These are phyloP conservation scores for Todiramphus chloris DNA, from an alignment of 2,113 vertebrate genomes.

Conservation along the genomic window DNA sequence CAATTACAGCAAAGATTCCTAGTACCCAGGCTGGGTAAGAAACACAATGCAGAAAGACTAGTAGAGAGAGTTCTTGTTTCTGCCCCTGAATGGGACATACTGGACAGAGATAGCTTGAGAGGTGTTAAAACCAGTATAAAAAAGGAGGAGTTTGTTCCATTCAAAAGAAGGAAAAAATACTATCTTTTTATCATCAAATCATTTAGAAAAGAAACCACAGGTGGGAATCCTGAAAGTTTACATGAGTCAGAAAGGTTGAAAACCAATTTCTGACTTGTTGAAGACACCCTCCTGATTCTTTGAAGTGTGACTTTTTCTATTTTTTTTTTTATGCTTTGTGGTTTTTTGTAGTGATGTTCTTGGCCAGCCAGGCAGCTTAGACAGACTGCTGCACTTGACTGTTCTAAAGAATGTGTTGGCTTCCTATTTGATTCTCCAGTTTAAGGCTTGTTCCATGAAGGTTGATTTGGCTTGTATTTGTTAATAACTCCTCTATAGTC, in stretches of 20 bases:
- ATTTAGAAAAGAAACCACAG: constrained; percentile 65
- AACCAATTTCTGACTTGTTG: constrained; percentile 64
- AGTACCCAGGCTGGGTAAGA: not conserved
- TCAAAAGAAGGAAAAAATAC: constrained; percentile 46
- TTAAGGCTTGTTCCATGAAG: not conserved
- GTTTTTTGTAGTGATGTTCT: not conserved
- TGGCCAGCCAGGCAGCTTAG: constrained; percentile 15
- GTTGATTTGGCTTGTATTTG: not conserved
- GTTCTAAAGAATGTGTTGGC: not conserved
- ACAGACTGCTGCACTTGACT: not conserved
- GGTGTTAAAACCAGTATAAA: not conserved
- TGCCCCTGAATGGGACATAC: not conserved
- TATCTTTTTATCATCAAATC: constrained; percentile 56
- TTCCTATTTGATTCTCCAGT: not conserved
- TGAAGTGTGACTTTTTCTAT: not conserved
- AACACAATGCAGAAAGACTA: not conserved
- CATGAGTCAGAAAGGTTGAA: constrained; percentile 63
- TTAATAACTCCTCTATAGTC: not conserved
- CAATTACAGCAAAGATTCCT: not conserved
- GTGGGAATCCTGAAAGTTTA: constrained; percentile 59
- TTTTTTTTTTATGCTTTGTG: not conserved
- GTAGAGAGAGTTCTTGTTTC: not conserved
- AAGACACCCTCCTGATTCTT: constrained; percentile 65
- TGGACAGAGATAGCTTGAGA: not conserved
- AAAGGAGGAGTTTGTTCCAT: constrained; percentile 35